phyloP scores from a whole-genome alignment of 2,797 vertebrate species.

The Podargus strigoides region DNA sequence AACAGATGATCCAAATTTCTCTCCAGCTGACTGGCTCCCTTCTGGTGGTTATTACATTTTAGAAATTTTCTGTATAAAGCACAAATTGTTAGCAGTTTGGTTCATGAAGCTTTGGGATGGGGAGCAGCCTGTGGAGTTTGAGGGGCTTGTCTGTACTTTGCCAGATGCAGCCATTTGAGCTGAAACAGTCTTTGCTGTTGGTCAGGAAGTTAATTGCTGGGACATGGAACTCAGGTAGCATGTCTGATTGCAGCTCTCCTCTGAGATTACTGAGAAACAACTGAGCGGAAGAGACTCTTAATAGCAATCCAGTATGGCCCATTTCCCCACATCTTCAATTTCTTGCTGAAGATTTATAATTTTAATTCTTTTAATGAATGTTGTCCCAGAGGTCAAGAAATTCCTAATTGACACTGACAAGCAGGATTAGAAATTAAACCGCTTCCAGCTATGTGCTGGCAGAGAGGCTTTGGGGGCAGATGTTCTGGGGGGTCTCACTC shows the following conservation, averaged over 20 bases:
- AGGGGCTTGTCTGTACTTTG: background rate
- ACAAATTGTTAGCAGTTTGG: background rate
- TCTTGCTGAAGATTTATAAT: background rate
- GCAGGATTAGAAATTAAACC: background rate
- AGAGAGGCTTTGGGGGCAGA: background rate
- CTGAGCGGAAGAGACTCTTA: background rate
- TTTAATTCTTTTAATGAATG: background rate
- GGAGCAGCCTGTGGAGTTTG: background rate
- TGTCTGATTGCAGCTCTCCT: background rate
- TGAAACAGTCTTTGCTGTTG: background rate
- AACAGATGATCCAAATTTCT: background rate
- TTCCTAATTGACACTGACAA: background rate
- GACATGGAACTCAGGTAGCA: background rate
- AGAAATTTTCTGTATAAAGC: background rate
- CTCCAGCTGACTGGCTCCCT: background rate
- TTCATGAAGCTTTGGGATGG: background rate
- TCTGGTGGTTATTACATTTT: background rate
- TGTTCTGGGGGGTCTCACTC: background rate
- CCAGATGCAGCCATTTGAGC: background rate
- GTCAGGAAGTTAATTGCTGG: background rate
- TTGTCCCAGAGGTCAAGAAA: background rate
- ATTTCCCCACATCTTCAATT: background rate
- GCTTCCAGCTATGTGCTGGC: background rate
- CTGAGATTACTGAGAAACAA: background rate
- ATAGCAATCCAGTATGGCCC: background rate